Evolutionary conservation across 2,797 vertebrate genomes (phyloP).

Genomic region (Euphonia xanthogaster): DNA sequence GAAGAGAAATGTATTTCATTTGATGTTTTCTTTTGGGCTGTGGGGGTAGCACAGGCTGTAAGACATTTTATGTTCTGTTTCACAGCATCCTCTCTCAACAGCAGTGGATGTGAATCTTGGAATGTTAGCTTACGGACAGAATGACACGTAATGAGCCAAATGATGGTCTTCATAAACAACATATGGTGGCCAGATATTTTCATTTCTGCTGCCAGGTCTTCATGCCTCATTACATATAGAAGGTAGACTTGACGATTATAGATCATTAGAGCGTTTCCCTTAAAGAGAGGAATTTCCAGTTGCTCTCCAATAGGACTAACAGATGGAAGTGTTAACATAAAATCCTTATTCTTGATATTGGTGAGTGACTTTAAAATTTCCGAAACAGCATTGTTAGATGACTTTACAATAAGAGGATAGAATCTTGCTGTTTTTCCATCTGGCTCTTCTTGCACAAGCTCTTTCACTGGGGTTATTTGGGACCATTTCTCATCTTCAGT

Average conservation of each 20-base stretch:
- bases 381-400: not conserved
- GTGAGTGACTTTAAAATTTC: slow-evolving; percentile 10
- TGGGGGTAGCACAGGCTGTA: not conserved
- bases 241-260: not conserved
- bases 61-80: not conserved
- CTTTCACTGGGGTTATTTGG: not conserved
- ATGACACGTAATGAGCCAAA: not conserved
- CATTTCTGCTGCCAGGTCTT: not conserved
- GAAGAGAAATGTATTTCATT: not conserved
- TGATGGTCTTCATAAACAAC: not conserved
- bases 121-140: not conserved
- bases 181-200: not conserved
- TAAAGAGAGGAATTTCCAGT: not conserved
- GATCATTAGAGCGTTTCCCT: not conserved
- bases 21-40: not conserved
- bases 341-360: not conserved
- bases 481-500: not conserved
- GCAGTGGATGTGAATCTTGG: not conserved
- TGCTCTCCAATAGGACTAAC: not conserved
- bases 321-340: not conserved
- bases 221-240: not conserved
- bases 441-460: not conserved
- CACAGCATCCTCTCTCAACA: not conserved
- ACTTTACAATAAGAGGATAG: slow-evolving; percentile 25
- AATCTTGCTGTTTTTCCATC: not conserved